A percentile compares a stretch with the other conserved stretches of the same genome.
phyloP scores from a whole-genome alignment of 2,888 invertebrate genomes.

The Drosophila koepferae region DNA sequence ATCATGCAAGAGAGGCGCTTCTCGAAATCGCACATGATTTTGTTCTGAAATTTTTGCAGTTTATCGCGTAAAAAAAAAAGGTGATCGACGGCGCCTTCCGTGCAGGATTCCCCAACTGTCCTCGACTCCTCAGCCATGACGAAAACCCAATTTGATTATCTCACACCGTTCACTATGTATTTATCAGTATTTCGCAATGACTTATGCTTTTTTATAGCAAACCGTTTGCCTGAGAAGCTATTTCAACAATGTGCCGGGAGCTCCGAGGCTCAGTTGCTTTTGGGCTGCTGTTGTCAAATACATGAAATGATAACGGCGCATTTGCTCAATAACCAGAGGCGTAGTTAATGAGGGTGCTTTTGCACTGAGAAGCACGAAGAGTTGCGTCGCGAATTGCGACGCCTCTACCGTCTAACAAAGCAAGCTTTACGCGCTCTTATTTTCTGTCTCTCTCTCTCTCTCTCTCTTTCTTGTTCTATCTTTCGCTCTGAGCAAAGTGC shows the following conservation, averaged over 20 bases:
- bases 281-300: conserved; percentile 42
- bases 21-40: conserved; percentile 78
- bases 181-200: conserved; percentile 8
- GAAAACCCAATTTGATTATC: neutral
- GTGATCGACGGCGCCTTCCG: conserved; percentile 31
- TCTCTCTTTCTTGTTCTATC: neutral
- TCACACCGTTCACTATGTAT: neutral
- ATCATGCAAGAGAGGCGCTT: conserved; percentile 80
- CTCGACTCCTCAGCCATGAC: conserved; percentile 44
- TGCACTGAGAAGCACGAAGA: neutral
- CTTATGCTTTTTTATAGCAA: conserved; percentile 3
- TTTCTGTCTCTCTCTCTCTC: conserved; percentile 2
- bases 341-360: conserved; percentile 10
- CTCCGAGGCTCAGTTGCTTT: conserved; percentile 20
- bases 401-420: conserved; percentile 1
- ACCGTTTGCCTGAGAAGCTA: conserved; percentile 42
- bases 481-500: conserved; percentile 27
- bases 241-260: conserved; percentile 47
- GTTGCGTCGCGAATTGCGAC: conserved; percentile 24
- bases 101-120: conserved; percentile 10
- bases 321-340: conserved; percentile 19
- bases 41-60: conserved; percentile 73
- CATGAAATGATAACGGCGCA: conserved; percentile 50
- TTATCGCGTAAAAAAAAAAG: conserved; percentile 68
- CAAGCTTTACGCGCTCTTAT: conserved; percentile 1